Percentiles rank a stretch among this genome's conserved stretches.
Conservation (phyloP, 2,113 vertebrate genomes). For the Xenopus tropicalis region DNA sequence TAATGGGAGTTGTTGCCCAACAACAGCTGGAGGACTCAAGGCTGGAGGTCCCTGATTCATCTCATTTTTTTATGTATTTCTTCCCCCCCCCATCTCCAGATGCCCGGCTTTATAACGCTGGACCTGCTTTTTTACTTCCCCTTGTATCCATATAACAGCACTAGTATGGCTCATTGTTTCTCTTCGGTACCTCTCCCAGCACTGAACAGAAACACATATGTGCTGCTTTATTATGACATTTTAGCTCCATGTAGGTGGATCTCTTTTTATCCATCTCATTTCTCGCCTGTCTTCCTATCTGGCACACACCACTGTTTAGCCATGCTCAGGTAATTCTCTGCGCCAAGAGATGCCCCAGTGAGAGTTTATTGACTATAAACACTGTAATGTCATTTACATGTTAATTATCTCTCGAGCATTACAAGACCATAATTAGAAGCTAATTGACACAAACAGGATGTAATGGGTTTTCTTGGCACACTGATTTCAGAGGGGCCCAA, state of each 20-base stretch:
- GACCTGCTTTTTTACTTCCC: too few species aligned
- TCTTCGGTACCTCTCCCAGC: too few species aligned
- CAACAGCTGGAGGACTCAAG: too few species aligned
- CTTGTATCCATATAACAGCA: too few species aligned
- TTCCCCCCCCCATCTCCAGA: too few species aligned
- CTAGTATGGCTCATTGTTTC: too few species aligned
- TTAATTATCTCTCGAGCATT: conserved; percentile 43
- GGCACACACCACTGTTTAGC: not conserved
- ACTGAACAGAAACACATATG: too few species aligned
- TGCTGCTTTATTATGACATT: not conserved
- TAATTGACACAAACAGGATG: conserved; percentile 42
- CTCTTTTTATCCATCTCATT: not conserved
- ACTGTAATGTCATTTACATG: conserved; percentile 45
- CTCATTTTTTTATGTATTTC: too few species aligned
- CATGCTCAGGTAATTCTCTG: not conserved
- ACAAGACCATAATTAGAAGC: conserved; percentile 41
- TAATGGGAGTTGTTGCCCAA: too few species aligned
- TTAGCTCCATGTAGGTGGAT: not conserved
- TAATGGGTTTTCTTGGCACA: conserved; percentile 41
- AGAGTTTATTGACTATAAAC: conserved; percentile 44
- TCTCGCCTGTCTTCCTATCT: not conserved
- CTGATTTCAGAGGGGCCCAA: conserved; percentile 24
- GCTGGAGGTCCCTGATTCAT: too few species aligned
- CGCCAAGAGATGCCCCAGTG: conserved; percentile 18
- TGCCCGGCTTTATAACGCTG: too few species aligned